Evolutionary conservation across 1,140 invertebrate species (phyloP), one percentile per base, ranked within the genome.

Genomic region (Archivesica marissinica): DNA sequence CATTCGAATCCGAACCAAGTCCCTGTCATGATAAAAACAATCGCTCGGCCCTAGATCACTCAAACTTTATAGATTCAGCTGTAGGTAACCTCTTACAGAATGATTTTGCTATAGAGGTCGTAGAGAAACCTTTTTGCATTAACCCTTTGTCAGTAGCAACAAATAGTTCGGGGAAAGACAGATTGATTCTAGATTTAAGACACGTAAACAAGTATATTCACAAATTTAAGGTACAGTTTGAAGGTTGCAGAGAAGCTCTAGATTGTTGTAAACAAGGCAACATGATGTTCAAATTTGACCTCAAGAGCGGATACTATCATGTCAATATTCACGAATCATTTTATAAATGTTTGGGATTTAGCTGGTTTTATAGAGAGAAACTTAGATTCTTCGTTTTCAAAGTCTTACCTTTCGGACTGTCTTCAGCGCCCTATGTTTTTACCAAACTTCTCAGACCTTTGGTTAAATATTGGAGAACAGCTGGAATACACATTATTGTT

Each of bases 121-220:
- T n/a, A n/a, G n/a, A n/a, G n/a, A n/a, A n/a, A n/a, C 70, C 70
- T 0, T 44, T 47, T 74, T 47, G 44, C 2, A 30, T 74, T 9
- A 74, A 74, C 50, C 70, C 70, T 17, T 44, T 74, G 39, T 47
- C 70, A 74, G 41, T 74, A 4, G n/a, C 70, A n/a, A 20, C 50
- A 74, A 50, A 74, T 47, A 74, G 70, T 23, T 74, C 70, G 15
- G 70, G 70, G 2, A 74, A 74, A 30, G 25, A 4, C 44, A 41
- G 44, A 28, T 13, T 74, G 20, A 50, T 74, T 74, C 33, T 74
- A 47, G 70, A 44, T 20, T 28, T 74, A 17, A 44, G 70, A 74
- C 38, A 47, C 50, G 33, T 74, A 15, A 74, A 74, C 50, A 15
- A 7, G 25, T 30, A 47, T 44, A 7, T 74, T 15, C 28, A 50